phyloP scores from a whole-genome alignment of 2,888 invertebrate genomes.

The Metopia argyrocephala region DNA sequence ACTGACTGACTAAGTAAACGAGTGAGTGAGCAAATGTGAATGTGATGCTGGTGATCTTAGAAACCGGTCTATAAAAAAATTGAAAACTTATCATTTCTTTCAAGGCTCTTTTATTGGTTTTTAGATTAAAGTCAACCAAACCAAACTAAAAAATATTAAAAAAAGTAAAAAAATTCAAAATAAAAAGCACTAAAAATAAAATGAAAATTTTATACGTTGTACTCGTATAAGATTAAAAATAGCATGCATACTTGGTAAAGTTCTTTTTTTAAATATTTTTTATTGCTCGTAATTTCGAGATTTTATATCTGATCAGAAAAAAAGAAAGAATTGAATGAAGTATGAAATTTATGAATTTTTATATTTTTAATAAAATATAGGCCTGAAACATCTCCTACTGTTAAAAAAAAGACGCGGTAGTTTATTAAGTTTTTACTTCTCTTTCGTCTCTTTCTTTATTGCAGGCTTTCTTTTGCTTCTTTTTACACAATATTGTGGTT shows the following conservation, averaged over 20 bases:
- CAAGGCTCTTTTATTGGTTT: conserved; percentile 14
- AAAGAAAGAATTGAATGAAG: too few relatives aligned
- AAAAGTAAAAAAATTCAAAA: neutral
- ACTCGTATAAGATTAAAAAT: neutral
- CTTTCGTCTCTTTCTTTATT: too few relatives aligned
- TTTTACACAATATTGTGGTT: too few relatives aligned
- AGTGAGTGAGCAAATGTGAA: neutral
- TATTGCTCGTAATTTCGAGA: too few relatives aligned
- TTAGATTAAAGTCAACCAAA: neutral
- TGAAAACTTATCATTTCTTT: conserved; percentile 27
- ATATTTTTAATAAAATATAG: too few relatives aligned
- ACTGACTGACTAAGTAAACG: neutral
- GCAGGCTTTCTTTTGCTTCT: neutral
- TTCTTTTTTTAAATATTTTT: neutral
- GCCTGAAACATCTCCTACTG: too few relatives aligned
- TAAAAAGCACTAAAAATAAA: neutral
- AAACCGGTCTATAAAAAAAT: conserved; percentile 37
- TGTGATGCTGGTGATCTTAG: conserved; percentile 5
- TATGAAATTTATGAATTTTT: too few relatives aligned
- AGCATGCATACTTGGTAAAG: neutral
- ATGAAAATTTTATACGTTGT: neutral
- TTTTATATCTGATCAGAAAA: too few relatives aligned
- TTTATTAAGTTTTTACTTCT: neutral
- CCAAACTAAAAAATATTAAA: neutral
- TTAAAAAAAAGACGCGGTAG: too few relatives aligned